Base-by-base conservation (phyloP, 2,113 vertebrate genomes). In the Paralichthys olivaceus region DNA sequence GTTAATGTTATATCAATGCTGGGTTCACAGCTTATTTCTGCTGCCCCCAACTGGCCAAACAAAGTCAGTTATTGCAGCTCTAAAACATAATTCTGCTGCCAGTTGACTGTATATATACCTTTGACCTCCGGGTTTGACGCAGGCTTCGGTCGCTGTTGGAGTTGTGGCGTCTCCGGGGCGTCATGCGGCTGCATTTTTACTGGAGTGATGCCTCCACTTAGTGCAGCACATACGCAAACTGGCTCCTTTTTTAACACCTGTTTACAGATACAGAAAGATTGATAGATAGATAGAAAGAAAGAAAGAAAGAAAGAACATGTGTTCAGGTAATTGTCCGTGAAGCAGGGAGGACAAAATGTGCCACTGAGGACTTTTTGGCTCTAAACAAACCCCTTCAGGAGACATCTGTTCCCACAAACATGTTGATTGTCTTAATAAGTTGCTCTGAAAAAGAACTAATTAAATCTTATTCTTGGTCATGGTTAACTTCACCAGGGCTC, bases 161-260 rank as follows among this genome's bases (percentile, higher is more conserved):
- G 1, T 49, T 2, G 59, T 8, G 15, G 28, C 5, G 22, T 65
- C 65, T 37, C 55, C 63, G 63, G 12, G 28, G 6, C 7, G 6
- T 6, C 9, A 7, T 53, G 32, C 32, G 7, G 32, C 1, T 15
- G 65, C 72, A 84, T 85, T 53, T 60, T 62, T 23, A 47, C 32
- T 19, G 3, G 3, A 51, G 62, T 32, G 45, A 61, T 56, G 55
- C 19, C 40, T 71, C 69, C 66, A 7, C 63, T 8, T 29, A n/a
- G 20, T 40, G 61, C 20, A 56, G 69, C 22, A 49, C 0, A 19
- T 22, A n/a, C 40, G 51, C 17, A 32, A 57, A 26, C 5, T 19
- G 57, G 26, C 26, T 68, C 69, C 22, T 23, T 54, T 22, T 65
- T 6, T 5, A 19, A 71, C 63, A 58, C 73, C 83, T 86, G 79